Percentiles rank a stretch among this genome's conserved stretches.
Conservation (phyloP, 2,113 vertebrate species). For the Paramisgurnus dabryanus region DNA sequence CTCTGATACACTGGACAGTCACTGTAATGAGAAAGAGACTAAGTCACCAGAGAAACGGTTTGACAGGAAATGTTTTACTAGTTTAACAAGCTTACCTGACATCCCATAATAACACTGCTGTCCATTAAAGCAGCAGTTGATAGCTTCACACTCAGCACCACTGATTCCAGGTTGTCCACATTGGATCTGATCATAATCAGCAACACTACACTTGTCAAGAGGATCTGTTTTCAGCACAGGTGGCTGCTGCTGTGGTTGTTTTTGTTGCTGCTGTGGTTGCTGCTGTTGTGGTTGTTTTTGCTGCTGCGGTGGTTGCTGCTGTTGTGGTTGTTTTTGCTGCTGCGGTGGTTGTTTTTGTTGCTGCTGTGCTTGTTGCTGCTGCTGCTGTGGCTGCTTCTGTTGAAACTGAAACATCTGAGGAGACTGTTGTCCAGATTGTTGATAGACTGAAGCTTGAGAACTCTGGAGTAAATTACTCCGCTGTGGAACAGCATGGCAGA, state of each 20-base stretch:
- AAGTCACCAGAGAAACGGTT: slow-evolving; percentile 53
- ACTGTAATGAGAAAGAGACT: slow-evolving; percentile 54
- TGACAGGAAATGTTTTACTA: too few species aligned
- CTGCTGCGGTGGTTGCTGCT: too few species aligned
- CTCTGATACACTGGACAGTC: slow-evolving; percentile 74
- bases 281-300: not conserved
- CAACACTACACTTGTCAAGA: slow-evolving; percentile 59
- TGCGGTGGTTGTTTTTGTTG: too few species aligned
- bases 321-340: too few species aligned
- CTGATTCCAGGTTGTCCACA: slow-evolving; percentile 64
- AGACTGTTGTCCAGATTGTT: not conserved
- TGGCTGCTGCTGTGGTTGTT: slow-evolving; percentile 4
- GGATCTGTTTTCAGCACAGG: slow-evolving; percentile 7
- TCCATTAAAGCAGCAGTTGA: slow-evolving; percentile 70
- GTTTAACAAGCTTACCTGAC: slow-evolving; percentile 54
- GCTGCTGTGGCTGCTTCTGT: not conserved
- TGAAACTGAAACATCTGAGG: not conserved
- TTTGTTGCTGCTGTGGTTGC: not conserved
- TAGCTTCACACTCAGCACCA: slow-evolving; percentile 57
- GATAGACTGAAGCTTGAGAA: not conserved
- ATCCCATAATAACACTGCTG: slow-evolving; percentile 68
- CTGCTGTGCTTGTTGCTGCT: too few species aligned
- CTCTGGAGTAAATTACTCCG: not conserved
- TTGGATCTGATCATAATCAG: slow-evolving; percentile 55
- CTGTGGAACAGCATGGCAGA: too few species aligned